Percentiles rank a stretch among this genome's conserved stretches.
These are phyloP conservation scores for Natrix natrix DNA, from an alignment of 2,797 vertebrate species.

Conservation along the genomic window DNA sequence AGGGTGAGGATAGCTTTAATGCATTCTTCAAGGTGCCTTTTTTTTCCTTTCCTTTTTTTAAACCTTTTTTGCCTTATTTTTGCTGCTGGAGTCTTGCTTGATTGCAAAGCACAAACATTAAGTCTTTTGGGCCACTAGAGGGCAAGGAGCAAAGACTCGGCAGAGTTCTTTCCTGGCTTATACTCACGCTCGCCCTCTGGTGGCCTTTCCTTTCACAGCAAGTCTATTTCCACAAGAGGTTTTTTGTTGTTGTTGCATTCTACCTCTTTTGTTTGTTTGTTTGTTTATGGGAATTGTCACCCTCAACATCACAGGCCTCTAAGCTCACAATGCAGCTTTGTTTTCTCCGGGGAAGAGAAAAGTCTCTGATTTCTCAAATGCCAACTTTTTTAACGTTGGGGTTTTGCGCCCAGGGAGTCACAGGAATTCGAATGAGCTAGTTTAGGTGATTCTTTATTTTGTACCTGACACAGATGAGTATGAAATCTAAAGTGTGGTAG, in stretches of 20 bases:
- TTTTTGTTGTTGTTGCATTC: background rate
- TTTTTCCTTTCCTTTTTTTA: background rate
- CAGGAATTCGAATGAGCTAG: background rate
- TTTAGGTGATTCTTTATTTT: background rate
- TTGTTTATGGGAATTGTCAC: background rate
- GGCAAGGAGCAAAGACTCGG: background rate
- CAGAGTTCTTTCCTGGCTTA: no score
- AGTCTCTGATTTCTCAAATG: background rate
- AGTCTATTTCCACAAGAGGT: no score
- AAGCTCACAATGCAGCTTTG: background rate
- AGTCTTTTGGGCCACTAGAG: background rate
- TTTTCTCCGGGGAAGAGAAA: background rate
- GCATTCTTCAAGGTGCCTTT: background rate
- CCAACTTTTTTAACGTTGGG: background rate
- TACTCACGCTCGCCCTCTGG: no score
- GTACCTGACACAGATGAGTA: background rate
- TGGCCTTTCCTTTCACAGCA: background rate
- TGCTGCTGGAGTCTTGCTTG: background rate
- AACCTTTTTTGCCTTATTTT: background rate
- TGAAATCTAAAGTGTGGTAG: background rate
- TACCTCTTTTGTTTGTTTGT: background rate
- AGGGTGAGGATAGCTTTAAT: background rate
- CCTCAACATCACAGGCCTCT: background rate
- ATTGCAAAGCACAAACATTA: background rate
- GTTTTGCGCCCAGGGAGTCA: background rate